Base-by-base conservation (phyloP, 1,140 invertebrate species). In the Gryon sp. region DNA sequence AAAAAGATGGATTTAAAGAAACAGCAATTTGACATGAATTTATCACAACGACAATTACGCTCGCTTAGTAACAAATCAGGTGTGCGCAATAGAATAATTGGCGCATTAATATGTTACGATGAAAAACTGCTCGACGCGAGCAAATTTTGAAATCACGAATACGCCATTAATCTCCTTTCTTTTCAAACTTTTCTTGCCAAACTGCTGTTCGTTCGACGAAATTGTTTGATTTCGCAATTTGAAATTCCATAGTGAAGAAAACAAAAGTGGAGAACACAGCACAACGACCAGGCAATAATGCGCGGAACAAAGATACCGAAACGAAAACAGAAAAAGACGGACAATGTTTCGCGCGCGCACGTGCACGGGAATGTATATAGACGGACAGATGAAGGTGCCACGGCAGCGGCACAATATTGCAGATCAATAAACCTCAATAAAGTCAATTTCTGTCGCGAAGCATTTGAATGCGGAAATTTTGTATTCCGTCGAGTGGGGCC, bases 351-450 rank as follows among this genome's bases (percentile, higher is more conserved):
- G 20, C 30, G 50, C 43, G 48, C 43, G 52, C 60, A 75, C 53
- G 72, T 48, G 50, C 63, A 66, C 63, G 55, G 55, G 26, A 59
- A 68, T 46, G 34, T 41, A 30, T 15, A 32, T 19, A 63, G 24
- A 60, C 28, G 22, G 11, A 48, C 62, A 30, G 12, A 24, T 19
- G 22, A 14, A 43, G 50, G 28, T 38, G 48, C 41, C 48, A 40
- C 53, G 69, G 74, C 74, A 83, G 84, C 76, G 82, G 85, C 81
- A 86, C 86, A 88, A 88, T 88, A 88, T 89, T 87, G 86, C 81
- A 81, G 85, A 89, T 89, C 87, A 84, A 89, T 89, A 89, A 88
- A 87, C 85, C 84, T 87, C 86, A 88, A 88, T 89, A 89, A 87
- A 88, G 87, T 89, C 87, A 89, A 88, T 89, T 88, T 88, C 86